phyloP scores from a whole-genome alignment of 2,888 invertebrate genomes.

The Glaucopsyche alexis region DNA sequence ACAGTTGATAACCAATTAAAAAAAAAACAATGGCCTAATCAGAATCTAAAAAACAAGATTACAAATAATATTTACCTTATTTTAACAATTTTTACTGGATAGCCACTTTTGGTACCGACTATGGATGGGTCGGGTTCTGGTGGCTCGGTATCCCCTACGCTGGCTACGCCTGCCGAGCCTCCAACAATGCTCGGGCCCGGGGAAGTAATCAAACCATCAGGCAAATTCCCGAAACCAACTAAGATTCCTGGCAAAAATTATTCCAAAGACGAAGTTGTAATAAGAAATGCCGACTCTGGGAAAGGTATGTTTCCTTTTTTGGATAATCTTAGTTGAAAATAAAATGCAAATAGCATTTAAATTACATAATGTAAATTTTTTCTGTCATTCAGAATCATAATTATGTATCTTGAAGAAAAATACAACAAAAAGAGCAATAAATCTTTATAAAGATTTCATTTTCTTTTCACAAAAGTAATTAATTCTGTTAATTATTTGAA shows the following conservation, averaged over 20 bases:
- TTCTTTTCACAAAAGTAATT: too few species aligned
- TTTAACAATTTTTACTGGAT: constrained; percentile 30
- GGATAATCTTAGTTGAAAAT: background rate
- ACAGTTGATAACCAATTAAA: too few species aligned
- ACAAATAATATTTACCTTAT: too few species aligned
- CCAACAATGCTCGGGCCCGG: constrained; percentile 86
- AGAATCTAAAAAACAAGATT: too few species aligned
- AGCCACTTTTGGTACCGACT: constrained; percentile 74
- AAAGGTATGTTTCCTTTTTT: constrained; percentile 84
- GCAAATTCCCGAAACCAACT: constrained; percentile 92
- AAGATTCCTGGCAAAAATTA: constrained; percentile 96
- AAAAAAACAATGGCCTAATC: too few species aligned
- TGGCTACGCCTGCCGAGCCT: constrained; percentile 77
- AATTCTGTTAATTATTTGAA: too few species aligned
- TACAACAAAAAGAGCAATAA: too few species aligned
- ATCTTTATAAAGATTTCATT: too few species aligned
- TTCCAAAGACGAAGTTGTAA: constrained; percentile 96
- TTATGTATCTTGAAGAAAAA: too few species aligned
- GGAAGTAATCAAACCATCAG: constrained; percentile 92
- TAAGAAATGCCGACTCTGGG: constrained; percentile 96
- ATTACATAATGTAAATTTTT: background rate
- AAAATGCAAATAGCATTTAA: background rate
- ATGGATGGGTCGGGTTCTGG: constrained; percentile 76
- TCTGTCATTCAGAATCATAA: background rate
- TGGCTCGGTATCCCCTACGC: constrained; percentile 78